These are phyloP conservation scores for Osedax fenrisi DNA, from an alignment of 2,888 invertebrate genomes.

Conservation along the genomic window DNA sequence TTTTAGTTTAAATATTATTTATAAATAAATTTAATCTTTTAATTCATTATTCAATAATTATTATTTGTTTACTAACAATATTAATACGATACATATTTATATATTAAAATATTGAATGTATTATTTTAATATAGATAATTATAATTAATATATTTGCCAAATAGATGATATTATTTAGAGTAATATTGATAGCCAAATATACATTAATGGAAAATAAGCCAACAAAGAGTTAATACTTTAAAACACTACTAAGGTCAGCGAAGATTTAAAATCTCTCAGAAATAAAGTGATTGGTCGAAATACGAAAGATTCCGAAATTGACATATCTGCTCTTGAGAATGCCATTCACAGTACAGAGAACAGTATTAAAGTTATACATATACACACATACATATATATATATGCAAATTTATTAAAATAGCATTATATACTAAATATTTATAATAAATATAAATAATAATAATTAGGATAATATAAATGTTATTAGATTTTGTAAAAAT, in stretches of 20 bases:
- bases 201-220: no score
- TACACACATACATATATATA: neutral
- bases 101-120: neutral
- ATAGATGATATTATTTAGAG: no score
- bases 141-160: no score
- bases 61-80: no score
- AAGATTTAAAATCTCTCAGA: slow-evolving; percentile 43
- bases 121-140: neutral
- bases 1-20: no score
- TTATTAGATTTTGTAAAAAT: no score
- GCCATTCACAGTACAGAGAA: slow-evolving; percentile 47
- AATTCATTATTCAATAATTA: no score
- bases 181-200: no score
- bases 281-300: slow-evolving; percentile 40
- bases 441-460: neutral
- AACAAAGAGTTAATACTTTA: no score
- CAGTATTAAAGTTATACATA: slow-evolving; percentile 39
- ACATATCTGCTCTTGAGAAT: slow-evolving; percentile 42
- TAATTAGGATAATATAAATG: neutral
- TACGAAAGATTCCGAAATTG: slow-evolving; percentile 34
- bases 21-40: no score
- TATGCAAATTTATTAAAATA: neutral
- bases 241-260: slow-evolving; percentile 42
- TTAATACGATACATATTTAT: neutral
- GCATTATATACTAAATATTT: neutral